Percentiles rank a stretch among this genome's conserved stretches.
These are phyloP conservation scores for Virgularia gustaviana DNA, from an alignment of 92 coral and sea anemone genomes.

Conservation along the genomic window DNA sequence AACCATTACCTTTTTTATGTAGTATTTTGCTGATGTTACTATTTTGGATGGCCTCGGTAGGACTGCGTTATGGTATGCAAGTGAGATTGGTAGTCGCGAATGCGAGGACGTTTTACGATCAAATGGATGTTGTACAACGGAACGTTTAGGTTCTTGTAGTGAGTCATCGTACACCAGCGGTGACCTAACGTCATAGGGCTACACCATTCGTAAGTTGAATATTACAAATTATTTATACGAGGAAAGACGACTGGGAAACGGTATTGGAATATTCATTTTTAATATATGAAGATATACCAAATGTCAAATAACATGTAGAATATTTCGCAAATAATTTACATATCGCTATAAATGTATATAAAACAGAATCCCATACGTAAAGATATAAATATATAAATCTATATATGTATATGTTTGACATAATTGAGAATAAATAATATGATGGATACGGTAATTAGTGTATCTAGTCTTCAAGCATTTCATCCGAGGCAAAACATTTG, in stretches of 20 bases:
- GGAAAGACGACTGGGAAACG: too few relatives aligned
- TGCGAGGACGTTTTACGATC: conserved; percentile 88
- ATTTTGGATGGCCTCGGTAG: conserved; percentile 79
- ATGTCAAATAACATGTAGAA: too few relatives aligned
- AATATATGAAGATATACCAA: too few relatives aligned
- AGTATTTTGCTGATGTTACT: conserved; percentile 97
- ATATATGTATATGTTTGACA: conserved; percentile 28
- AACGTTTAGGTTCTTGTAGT: conserved; percentile 27
- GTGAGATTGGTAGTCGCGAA: conserved; percentile 87
- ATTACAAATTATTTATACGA: too few relatives aligned
- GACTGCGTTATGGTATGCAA: conserved; percentile 93
- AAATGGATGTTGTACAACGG: conserved; percentile 60
- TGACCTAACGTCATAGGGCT: conserved; percentile 19
- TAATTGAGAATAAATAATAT: conserved; percentile 37
- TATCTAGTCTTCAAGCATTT: background rate
- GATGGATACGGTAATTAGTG: too few relatives aligned
- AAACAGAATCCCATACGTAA: conserved; percentile 14
- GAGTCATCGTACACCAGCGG: conserved; percentile 29
- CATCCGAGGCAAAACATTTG: background rate
- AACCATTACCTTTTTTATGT: background rate
- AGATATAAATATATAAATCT: conserved; percentile 24
- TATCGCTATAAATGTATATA: conserved; percentile 3
- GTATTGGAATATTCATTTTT: too few relatives aligned
- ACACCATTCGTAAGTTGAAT: too few relatives aligned
- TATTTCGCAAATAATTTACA: background rate